phyloP scores from a whole-genome alignment of 2,888 invertebrate species.

The Lottia gigantea region DNA sequence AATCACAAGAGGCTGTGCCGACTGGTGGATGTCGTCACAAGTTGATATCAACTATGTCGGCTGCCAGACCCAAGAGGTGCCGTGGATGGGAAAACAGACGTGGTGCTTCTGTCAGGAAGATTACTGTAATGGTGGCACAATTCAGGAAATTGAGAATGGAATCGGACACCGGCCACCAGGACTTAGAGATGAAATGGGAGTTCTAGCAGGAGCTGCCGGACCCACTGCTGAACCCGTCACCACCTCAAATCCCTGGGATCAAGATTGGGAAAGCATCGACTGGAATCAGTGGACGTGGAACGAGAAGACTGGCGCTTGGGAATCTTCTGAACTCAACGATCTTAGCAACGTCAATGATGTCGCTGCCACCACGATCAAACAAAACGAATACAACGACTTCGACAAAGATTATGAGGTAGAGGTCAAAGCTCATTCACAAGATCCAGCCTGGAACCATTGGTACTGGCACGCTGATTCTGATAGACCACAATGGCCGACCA shows the following conservation, averaged over 20 bases:
- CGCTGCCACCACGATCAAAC: conserved; percentile 4
- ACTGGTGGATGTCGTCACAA: conserved; percentile 40
- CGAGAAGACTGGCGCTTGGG: conserved; percentile 2
- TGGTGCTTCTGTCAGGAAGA: conserved; percentile 45
- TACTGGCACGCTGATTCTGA: conserved; percentile 33
- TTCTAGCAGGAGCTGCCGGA: not conserved
- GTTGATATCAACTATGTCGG: conserved; percentile 38
- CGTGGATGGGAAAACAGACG: conserved; percentile 32
- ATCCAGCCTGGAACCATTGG: conserved; percentile 27
- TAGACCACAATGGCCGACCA: conserved; percentile 20
- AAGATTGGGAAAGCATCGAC: conserved; percentile 1
- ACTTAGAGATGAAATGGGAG: not conserved
- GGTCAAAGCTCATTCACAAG: not conserved
- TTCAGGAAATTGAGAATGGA: conserved; percentile 21
- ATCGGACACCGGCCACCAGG: conserved; percentile 5
- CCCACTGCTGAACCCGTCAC: not conserved
- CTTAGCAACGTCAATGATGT: conserved; percentile 3
- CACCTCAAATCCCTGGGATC: not conserved
- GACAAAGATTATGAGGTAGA: not conserved
- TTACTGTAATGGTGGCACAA: conserved; percentile 30
- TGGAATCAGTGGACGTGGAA: conserved; percentile 14
- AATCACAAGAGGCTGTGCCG: conserved; percentile 40
- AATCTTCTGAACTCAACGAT: conserved; percentile 10
- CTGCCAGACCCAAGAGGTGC: conserved; percentile 33
- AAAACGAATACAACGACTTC: conserved; percentile 1